Conservation (phyloP, 2,113 vertebrate genomes). For the Tonatia bakeri region DNA sequence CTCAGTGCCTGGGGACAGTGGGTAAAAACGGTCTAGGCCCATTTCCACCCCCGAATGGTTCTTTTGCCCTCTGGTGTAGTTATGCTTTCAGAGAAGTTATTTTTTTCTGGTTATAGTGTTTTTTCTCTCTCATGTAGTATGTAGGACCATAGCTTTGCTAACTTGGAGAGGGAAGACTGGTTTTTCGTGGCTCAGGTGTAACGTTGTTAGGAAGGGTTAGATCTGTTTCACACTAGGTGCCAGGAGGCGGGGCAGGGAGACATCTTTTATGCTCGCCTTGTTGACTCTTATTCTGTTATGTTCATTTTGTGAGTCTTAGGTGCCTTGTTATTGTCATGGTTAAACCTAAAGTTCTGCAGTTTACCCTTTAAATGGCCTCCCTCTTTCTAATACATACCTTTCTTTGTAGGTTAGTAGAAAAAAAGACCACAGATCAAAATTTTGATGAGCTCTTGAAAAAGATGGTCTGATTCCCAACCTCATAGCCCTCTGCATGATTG, state of each 20-base stretch:
- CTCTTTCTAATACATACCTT: background rate
- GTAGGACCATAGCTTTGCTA: background rate
- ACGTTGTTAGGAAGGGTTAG: background rate
- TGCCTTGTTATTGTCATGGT: background rate
- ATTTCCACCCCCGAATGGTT: background rate
- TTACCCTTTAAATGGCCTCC: background rate
- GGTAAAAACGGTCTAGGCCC: background rate
- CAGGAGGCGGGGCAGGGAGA: too few species aligned
- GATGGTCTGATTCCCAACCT: background rate
- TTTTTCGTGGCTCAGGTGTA: background rate
- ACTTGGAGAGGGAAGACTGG: background rate
- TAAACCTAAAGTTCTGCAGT: background rate
- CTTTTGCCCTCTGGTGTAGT: background rate
- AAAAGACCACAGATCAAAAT: background rate
- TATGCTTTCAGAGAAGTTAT: background rate
- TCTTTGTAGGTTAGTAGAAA: background rate
- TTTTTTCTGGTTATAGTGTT: background rate
- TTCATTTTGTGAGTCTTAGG: background rate
- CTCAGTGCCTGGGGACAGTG: rapidly evolving
- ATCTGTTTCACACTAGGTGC: background rate
- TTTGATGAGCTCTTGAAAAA: background rate
- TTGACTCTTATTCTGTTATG: too few species aligned
- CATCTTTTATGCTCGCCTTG: rapidly evolving
- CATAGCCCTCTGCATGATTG: background rate
- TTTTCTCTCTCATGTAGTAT: background rate